Conservation (phyloP, 2,797 vertebrate species). For the Myotis findleyi region DNA sequence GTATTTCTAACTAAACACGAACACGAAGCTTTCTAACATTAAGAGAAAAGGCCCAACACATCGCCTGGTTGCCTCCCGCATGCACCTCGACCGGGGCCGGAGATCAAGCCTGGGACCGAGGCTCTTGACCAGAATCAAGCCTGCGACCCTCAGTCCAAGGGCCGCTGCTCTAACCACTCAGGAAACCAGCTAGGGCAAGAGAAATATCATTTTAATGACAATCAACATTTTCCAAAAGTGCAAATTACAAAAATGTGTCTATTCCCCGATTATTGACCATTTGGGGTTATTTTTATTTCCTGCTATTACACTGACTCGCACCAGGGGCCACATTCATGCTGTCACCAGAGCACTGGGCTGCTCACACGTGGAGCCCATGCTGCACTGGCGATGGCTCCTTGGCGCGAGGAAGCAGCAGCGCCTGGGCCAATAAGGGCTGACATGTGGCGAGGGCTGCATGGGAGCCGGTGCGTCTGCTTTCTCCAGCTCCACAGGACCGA, state of each 20-base stretch:
- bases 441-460: accelerated
- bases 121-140: no score
- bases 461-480: no score
- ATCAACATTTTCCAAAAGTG: neutral
- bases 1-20: neutral
- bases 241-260: neutral
- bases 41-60: neutral
- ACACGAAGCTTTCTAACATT: neutral
- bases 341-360: neutral
- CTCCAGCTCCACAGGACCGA: neutral
- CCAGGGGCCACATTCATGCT: accelerated
- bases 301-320: neutral
- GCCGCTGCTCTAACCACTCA: no score
- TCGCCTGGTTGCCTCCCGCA: no score
- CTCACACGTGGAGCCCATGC: accelerated
- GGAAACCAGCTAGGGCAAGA: neutral
- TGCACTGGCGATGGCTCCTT: neutral
- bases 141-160: no score
- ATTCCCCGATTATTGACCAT: neutral
- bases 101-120: no score
- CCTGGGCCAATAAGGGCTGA: accelerated
- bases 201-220: neutral
- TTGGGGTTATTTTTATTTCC: neutral
- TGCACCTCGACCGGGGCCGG: no score
- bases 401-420: neutral